These are phyloP conservation scores for Drosophila diplacantha DNA, from an alignment of 2,888 invertebrate species.

Conservation along the genomic window DNA sequence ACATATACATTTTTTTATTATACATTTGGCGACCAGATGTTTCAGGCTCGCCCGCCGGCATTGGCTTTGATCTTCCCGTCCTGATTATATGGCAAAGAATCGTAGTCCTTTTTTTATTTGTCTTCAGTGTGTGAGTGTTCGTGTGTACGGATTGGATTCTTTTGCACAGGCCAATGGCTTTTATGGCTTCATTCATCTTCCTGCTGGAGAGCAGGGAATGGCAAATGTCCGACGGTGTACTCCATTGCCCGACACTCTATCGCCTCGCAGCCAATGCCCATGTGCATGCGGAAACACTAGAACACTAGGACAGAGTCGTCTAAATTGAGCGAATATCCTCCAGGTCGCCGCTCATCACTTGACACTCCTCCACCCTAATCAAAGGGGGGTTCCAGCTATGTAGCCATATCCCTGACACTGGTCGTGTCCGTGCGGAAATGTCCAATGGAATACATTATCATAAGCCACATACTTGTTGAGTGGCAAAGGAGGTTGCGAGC, in stretches of 20 bases:
- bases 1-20: slow-evolving; percentile 11
- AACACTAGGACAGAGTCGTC: slow-evolving; percentile 38
- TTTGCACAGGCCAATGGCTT: slow-evolving; percentile 61
- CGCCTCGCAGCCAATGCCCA: slow-evolving; percentile 39
- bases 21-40: slow-evolving; percentile 37
- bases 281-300: slow-evolving; percentile 55
- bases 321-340: slow-evolving; percentile 29
- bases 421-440: slow-evolving; percentile 24
- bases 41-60: slow-evolving; percentile 46
- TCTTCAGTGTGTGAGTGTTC: slow-evolving; percentile 13
- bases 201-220: neutral
- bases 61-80: slow-evolving; percentile 55
- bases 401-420: slow-evolving; percentile 26
- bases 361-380: slow-evolving; percentile 63
- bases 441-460: slow-evolving; percentile 48
- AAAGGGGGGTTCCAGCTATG: slow-evolving; percentile 33
- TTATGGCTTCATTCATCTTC: slow-evolving; percentile 49
- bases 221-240: slow-evolving; percentile 10
- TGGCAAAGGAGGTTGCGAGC: neutral
- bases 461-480: slow-evolving; percentile 49
- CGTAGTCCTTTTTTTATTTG: slow-evolving; percentile 32
- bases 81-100: slow-evolving; percentile 46
- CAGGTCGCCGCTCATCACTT: slow-evolving; percentile 35
- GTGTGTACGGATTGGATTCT: slow-evolving; percentile 38
- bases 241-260: slow-evolving; percentile 19